Conservation (phyloP, 1,140 invertebrate genomes). For the Bombus picipes region DNA sequence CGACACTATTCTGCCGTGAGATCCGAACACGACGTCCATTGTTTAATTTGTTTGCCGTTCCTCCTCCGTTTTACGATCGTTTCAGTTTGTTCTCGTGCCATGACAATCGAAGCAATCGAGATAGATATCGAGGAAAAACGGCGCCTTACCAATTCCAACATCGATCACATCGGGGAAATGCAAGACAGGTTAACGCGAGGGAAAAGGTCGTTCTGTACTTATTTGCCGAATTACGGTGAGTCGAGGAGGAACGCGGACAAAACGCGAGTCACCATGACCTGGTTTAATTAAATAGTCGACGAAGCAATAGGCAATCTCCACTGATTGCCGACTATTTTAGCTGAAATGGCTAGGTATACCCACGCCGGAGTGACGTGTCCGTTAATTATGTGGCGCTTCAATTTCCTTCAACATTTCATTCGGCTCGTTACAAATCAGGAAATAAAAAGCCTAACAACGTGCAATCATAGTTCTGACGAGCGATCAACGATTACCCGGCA, state of each 20-base stretch:
- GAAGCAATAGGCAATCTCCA: background rate
- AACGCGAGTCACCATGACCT: conserved; percentile 34
- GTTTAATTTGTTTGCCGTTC: conserved; percentile 35
- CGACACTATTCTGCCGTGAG: conserved; percentile 23
- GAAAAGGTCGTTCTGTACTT: background rate
- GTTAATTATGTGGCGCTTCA: conserved; percentile 29
- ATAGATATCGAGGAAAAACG: background rate
- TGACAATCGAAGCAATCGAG: background rate
- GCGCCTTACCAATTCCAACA: background rate
- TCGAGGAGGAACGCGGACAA: background rate
- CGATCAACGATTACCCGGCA: background rate
- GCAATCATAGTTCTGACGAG: background rate
- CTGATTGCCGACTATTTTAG: conserved; percentile 14
- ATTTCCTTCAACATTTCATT: conserved; percentile 22
- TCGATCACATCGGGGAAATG: background rate
- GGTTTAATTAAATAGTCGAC: conserved; percentile 27
- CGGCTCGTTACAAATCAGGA: background rate
- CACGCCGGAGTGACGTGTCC: background rate
- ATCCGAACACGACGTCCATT: conserved; percentile 12
- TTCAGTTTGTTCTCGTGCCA: background rate
- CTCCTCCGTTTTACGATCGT: background rate
- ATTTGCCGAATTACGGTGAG: background rate
- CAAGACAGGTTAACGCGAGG: background rate
- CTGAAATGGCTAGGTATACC: conserved; percentile 21
- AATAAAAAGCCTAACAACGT: background rate